Evolutionary conservation across 2,113 vertebrate species (phyloP).

Genomic region (Microcebus jonahi): DNA sequence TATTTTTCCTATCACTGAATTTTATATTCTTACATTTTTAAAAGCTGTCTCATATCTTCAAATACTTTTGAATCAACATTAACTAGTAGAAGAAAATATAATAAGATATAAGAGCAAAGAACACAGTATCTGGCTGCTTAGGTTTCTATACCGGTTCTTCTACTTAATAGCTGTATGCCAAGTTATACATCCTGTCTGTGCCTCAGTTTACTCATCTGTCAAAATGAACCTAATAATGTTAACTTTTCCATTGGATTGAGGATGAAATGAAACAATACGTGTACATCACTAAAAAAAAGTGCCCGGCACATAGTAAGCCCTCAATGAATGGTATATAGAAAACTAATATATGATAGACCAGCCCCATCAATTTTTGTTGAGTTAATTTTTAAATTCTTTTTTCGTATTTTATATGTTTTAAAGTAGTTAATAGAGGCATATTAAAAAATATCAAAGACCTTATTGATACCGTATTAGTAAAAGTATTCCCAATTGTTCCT

Average conservation of each 20-base stretch:
- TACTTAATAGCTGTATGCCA: neutral
- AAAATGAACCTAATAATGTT: neutral
- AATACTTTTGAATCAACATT: neutral
- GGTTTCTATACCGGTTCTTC: neutral
- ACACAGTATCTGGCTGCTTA: neutral
- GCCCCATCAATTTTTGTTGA: slow-evolving; percentile 4
- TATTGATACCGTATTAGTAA: neutral
- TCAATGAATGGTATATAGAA: neutral
- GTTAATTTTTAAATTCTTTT: slow-evolving; percentile 39
- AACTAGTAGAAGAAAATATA: neutral
- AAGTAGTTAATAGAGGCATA: neutral
- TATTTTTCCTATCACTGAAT: neutral
- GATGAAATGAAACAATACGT: neutral
- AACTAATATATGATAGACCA: neutral
- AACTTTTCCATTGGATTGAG: neutral
- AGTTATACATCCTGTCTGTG: neutral
- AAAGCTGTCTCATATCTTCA: neutral
- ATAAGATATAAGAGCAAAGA: neutral
- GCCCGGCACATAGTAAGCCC: neutral
- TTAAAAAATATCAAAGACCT: slow-evolving; percentile 35
- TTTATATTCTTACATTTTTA: neutral
- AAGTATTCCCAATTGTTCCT: slow-evolving; percentile 39
- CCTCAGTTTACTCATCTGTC: neutral
- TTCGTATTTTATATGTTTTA: neutral
- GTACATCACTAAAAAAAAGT: neutral